Percentiles rank a stretch among this genome's conserved stretches.
phyloP scores from a whole-genome alignment of 2,888 invertebrate species.

The Esperia sulphurella region DNA sequence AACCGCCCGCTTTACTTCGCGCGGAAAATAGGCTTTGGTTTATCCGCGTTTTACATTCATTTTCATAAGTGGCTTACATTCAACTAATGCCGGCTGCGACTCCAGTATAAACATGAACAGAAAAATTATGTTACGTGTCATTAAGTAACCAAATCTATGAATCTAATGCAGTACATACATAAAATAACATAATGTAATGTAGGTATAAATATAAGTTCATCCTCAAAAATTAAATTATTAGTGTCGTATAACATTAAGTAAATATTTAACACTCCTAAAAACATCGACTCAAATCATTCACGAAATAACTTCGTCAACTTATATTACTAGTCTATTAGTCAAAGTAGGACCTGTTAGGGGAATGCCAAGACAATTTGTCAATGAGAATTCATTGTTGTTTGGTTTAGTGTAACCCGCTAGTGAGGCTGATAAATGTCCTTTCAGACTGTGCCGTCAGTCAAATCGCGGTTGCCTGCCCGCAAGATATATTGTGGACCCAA shows the following conservation, averaged over 20 bases:
- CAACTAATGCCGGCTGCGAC: slow-evolving; percentile 31
- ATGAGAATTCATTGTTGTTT: slow-evolving; percentile 78
- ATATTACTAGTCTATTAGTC: slow-evolving; percentile 29
- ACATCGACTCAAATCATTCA: neutral
- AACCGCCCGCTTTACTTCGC: slow-evolving; percentile 73
- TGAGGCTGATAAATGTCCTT: slow-evolving; percentile 78
- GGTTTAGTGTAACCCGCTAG: slow-evolving; percentile 76
- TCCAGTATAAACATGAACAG: neutral
- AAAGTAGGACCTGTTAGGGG: slow-evolving; percentile 56
- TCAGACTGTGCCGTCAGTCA: slow-evolving; percentile 77
- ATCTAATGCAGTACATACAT: too few species aligned
- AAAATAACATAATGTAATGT: too few species aligned
- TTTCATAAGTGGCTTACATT: slow-evolving; percentile 75
- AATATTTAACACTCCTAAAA: too few species aligned
- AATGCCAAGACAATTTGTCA: slow-evolving; percentile 74
- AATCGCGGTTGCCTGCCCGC: slow-evolving; percentile 77
- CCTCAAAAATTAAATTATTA: too few species aligned
- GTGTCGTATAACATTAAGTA: too few species aligned
- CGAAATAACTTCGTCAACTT: slow-evolving; percentile 6
- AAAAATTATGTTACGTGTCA: too few species aligned
- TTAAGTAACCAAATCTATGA: too few species aligned
- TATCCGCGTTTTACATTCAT: slow-evolving; percentile 74
- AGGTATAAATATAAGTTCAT: too few species aligned
- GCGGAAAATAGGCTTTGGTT: slow-evolving; percentile 78
- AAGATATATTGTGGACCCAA: slow-evolving; percentile 77